phyloP scores from a whole-genome alignment of 2,113 vertebrate genomes.

The Machaerirhynchus nigripectus region DNA sequence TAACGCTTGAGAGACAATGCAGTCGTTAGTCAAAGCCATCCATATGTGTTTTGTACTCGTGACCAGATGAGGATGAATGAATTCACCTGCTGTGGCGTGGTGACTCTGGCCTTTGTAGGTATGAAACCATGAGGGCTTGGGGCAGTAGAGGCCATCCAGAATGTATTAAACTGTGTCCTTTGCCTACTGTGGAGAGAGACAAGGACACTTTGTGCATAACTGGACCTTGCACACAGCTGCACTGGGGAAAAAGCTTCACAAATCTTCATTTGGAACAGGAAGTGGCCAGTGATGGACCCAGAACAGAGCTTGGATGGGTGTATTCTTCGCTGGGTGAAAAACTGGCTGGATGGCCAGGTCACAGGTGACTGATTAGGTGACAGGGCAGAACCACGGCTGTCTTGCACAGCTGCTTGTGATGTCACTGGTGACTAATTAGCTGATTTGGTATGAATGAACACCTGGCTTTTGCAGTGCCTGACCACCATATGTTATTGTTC shows the following conservation, averaged over 20 bases:
- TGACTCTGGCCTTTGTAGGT: neutral
- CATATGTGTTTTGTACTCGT: accelerated
- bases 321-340: neutral
- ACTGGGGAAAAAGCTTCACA: neutral
- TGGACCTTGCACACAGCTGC: neutral
- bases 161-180: neutral
- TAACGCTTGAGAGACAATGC: neutral
- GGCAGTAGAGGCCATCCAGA: too few species aligned
- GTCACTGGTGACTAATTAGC: neutral
- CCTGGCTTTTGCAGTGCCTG: neutral
- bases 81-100: neutral
- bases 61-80: neutral
- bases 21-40: neutral
- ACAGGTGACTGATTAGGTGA: neutral
- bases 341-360: neutral
- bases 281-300: neutral
- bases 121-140: neutral
- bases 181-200: neutral
- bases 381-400: neutral
- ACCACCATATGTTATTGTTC: neutral
- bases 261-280: neutral
- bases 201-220: accelerated
- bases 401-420: neutral
- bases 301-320: neutral
- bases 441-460: neutral